Evolutionary conservation across 2,888 invertebrate species (phyloP), one percentile per base, ranked within the genome.

Genomic region (Laothoe populi): DNA sequence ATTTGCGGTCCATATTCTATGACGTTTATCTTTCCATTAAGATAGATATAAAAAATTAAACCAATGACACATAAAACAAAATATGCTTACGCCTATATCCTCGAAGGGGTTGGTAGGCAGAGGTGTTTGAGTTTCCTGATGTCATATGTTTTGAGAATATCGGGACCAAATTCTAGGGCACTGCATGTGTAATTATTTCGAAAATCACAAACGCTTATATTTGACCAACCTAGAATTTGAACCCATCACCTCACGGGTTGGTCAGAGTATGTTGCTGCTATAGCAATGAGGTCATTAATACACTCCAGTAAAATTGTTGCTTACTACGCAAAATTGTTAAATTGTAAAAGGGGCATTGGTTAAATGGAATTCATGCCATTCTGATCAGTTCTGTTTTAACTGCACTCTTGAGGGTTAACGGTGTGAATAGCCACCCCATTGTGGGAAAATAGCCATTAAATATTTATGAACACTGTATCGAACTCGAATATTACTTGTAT

Each of bases 381-480:
- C 79, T 84, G 86, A 91, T 90, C 90, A 86, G 81, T 82, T 82
- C 78, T 76, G 70, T 77, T 80, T 84, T 88, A 87, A 89, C 84
- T 69, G 75, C 75, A 74, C 90, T 82, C 88, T 81, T 71, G 89
- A 86, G 90, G 87, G 87, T 85, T 88, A 83, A 78, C 84, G 83
- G 89, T 90, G 90, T 82, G 86, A 90, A 90, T 87, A 79, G 87
- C 88, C 85, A 87, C 90, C 89, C 90, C 85, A 88, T 91, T 91
- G 90, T 91, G 91, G 89, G 90, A 92, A 92, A 86, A 90, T 87
- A 81, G 86, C 87, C 87, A 87, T 91, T 90, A 87, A 92, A 91
- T 91, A 92, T 92, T 90, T 92, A 92, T 90, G 85, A 86, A 77
- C 74, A 67, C 79, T 81, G 79, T 83, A 83, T 84, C 81, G 82